Conservation (phyloP, 2,113 vertebrate species). For the Hyaena hyaena region DNA sequence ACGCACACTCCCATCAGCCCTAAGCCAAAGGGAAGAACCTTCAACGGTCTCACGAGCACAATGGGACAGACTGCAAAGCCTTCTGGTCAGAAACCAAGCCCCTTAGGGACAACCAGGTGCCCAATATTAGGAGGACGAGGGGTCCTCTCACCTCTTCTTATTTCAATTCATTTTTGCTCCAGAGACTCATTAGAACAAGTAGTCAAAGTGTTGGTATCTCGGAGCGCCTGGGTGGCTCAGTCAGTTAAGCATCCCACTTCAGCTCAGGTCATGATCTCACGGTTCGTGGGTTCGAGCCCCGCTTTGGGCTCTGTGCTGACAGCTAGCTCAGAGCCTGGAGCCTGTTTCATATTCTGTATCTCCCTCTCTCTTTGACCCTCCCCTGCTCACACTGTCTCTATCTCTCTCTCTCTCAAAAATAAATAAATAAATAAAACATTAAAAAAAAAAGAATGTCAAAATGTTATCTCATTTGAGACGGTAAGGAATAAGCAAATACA, state of each 20-base stretch:
- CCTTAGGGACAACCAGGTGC: neutral
- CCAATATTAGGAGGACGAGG: neutral
- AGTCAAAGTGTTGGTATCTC: neutral
- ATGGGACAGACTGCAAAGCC: neutral
- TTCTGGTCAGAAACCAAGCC: neutral
- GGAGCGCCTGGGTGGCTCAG: too few relatives aligned
- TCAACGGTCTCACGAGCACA: neutral
- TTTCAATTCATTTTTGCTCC: constrained; percentile 30
- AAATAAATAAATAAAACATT: too few relatives aligned
- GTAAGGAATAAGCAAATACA: constrained; percentile 6
- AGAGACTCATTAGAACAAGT: neutral
- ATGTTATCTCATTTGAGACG: neutral
- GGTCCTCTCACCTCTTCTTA: neutral
- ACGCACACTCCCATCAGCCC: neutral
- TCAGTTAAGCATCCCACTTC: too few relatives aligned
- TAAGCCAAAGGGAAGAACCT: neutral
- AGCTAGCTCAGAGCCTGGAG: too few relatives aligned
- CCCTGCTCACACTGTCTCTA: too few relatives aligned
- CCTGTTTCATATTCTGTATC: too few relatives aligned
- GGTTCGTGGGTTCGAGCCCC: too few relatives aligned
- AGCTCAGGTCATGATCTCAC: too few relatives aligned
- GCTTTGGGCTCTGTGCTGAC: too few relatives aligned
- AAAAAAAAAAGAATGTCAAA: too few relatives aligned
- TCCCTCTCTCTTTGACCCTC: too few relatives aligned
- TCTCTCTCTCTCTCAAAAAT: too few relatives aligned